Evolutionary conservation across 2,797 vertebrate genomes (phyloP).

Genomic region (Cynopterus sphinx): DNA sequence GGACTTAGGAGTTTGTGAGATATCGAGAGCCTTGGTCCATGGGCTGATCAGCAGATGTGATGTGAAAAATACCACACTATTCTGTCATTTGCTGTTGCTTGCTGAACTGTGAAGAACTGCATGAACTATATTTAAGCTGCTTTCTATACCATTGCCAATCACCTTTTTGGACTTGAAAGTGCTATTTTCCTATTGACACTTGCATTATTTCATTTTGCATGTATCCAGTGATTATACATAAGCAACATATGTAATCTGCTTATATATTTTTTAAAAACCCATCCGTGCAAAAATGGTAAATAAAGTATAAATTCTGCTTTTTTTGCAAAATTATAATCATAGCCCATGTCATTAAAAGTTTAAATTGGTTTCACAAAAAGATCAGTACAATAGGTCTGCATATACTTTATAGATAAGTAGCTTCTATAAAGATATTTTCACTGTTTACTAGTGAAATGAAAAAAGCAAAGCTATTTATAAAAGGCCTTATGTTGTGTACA

Average conservation of each 20-base stretch:
- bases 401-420: conserved; percentile 80
- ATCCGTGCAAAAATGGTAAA: conserved; percentile 79
- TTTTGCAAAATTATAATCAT: conserved; percentile 79
- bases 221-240: conserved; percentile 81
- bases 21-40: conserved; percentile 10
- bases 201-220: conserved; percentile 83
- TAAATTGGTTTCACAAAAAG: conserved; percentile 76
- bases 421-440: conserved; percentile 84
- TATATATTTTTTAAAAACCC: conserved; percentile 76
- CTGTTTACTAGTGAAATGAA: conserved; percentile 84
- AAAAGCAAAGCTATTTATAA: conserved; percentile 86
- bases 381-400: conserved; percentile 79
- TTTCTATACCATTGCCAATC: conserved; percentile 79
- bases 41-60: conserved; percentile 65
- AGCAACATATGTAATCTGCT: conserved; percentile 78
- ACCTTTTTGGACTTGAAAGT: conserved; percentile 77
- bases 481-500: conserved; percentile 87
- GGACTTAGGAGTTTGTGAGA: conserved; percentile 52
- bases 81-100: conserved; percentile 79
- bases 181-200: conserved; percentile 79
- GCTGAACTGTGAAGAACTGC: conserved; percentile 84
- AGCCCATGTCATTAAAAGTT: conserved; percentile 70
- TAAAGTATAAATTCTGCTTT: conserved; percentile 78
- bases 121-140: conserved; percentile 76
- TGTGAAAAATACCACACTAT: conserved; percentile 69